These are phyloP conservation scores for Gambusia yucatana DNA, from an alignment of 2,797 vertebrate genomes.

Conservation along the genomic window DNA sequence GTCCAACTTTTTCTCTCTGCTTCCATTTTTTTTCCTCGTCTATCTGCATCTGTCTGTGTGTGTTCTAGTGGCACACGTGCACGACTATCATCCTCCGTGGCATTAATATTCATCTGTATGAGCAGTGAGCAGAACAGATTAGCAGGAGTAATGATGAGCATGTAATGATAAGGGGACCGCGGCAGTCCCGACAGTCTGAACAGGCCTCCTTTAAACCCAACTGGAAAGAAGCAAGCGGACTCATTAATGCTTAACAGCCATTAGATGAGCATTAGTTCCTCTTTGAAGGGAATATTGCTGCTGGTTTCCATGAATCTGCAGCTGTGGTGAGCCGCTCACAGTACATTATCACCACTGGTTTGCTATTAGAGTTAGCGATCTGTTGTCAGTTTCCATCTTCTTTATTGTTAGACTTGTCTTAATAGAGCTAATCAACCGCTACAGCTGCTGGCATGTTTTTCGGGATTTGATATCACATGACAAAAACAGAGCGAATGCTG, in stretches of 20 bases:
- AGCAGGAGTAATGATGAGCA: slow-evolving; percentile 78
- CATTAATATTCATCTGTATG: slow-evolving; percentile 79
- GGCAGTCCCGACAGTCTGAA: slow-evolving; percentile 70
- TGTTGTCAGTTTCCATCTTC: slow-evolving; percentile 33
- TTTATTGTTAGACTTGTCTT: slow-evolving; percentile 15
- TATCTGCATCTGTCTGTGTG: slow-evolving; percentile 66
- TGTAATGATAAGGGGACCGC: slow-evolving; percentile 78
- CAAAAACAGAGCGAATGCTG: not conserved
- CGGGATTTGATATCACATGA: slow-evolving; percentile 3
- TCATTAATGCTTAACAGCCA: slow-evolving; percentile 78
- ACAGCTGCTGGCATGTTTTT: not conserved
- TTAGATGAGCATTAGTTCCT: slow-evolving; percentile 78
- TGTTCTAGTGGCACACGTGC: slow-evolving; percentile 46
- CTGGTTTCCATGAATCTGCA: slow-evolving; percentile 64
- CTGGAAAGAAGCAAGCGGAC: slow-evolving; percentile 68
- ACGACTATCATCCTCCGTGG: slow-evolving; percentile 68
- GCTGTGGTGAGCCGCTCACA: slow-evolving; percentile 41
- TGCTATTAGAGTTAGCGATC: slow-evolving; percentile 39
- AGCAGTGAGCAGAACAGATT: slow-evolving; percentile 79
- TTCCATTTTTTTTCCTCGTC: slow-evolving; percentile 40
- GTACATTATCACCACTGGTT: slow-evolving; percentile 43
- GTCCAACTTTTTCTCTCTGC: slow-evolving; percentile 29
- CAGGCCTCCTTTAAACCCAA: slow-evolving; percentile 69
- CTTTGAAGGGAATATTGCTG: slow-evolving; percentile 69
- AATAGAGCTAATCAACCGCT: slow-evolving; percentile 10